Evolutionary conservation across 1,140 invertebrate genomes (phyloP).

Genomic region (Solen grandis): DNA sequence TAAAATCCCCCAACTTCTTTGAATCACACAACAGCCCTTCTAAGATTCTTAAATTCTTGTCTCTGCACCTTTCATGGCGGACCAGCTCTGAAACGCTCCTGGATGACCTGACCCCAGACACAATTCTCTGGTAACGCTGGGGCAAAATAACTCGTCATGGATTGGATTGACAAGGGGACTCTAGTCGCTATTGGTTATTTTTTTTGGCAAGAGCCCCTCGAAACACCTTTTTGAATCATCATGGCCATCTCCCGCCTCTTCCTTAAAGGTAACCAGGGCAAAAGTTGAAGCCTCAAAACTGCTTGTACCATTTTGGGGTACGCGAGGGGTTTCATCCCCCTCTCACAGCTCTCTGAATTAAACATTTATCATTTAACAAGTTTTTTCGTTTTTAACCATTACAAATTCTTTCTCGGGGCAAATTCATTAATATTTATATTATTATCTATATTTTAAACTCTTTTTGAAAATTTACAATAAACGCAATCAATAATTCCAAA

Average conservation of each 20-base stretch:
- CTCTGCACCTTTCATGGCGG: constrained; percentile 7
- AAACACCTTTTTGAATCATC: constrained; percentile 56
- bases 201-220: constrained; percentile 16
- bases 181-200: neutral
- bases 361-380: neutral
- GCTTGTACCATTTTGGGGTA: constrained; percentile 17
- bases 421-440: too few relatives aligned
- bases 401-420: too few relatives aligned
- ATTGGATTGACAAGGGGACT: constrained; percentile 46
- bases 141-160: constrained; percentile 12
- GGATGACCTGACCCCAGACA: constrained; percentile 50
- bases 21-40: constrained; percentile 37
- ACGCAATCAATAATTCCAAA: too few relatives aligned
- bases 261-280: constrained; percentile 46
- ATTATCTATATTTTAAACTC: too few relatives aligned
- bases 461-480: too few relatives aligned
- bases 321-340: constrained; percentile 8
- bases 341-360: constrained; percentile 34
- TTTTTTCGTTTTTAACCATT: too few relatives aligned
- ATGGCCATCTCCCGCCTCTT: constrained; percentile 21
- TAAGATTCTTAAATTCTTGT: neutral
- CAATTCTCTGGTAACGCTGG: neutral
- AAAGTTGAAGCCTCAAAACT: constrained; percentile 39
- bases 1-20: constrained; percentile 32
- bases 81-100: constrained; percentile 51